A percentile compares a stretch with the other conserved stretches of the same genome.
Conservation (phyloP, 2,113 vertebrate genomes). For the Macrotis lagotis region DNA sequence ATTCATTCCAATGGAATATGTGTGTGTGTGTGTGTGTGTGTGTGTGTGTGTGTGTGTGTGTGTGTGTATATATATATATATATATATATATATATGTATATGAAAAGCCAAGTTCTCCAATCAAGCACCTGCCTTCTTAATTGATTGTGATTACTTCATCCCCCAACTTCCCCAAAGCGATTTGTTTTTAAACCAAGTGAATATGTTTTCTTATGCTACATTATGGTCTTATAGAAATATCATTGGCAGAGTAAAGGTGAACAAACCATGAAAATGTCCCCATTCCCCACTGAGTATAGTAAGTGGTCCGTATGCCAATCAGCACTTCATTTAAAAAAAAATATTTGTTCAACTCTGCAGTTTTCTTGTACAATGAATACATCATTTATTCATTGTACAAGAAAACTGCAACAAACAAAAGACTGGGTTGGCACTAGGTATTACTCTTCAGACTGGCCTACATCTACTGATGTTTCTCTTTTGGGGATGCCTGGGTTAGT, state of each 20-base stretch:
- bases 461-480: background rate
- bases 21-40: too few species aligned
- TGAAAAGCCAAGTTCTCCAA: background rate
- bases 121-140: slow-evolving; percentile 64
- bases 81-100: too few species aligned
- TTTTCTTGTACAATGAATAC: background rate
- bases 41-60: too few species aligned
- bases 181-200: slow-evolving; percentile 69
- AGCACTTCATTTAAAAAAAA: background rate
- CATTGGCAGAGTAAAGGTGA: slow-evolving; percentile 58
- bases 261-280: slow-evolving; percentile 17
- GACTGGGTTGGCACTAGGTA: background rate
- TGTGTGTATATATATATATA: background rate
- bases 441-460: background rate
- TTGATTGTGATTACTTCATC: slow-evolving; percentile 53
- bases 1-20: slow-evolving; percentile 32
- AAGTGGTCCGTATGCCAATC: slow-evolving; percentile 40
- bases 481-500: background rate
- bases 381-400: slow-evolving; percentile 19
- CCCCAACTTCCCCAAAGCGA: background rate
- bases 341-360: background rate
- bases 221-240: slow-evolving; percentile 42
- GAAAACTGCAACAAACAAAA: background rate
- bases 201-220: slow-evolving; percentile 53
- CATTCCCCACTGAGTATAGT: slow-evolving; percentile 20